Percentiles rank a stretch among this genome's conserved stretches.
phyloP scores from a whole-genome alignment of 2,888 invertebrate genomes.

The Geotrupes spiniger region DNA sequence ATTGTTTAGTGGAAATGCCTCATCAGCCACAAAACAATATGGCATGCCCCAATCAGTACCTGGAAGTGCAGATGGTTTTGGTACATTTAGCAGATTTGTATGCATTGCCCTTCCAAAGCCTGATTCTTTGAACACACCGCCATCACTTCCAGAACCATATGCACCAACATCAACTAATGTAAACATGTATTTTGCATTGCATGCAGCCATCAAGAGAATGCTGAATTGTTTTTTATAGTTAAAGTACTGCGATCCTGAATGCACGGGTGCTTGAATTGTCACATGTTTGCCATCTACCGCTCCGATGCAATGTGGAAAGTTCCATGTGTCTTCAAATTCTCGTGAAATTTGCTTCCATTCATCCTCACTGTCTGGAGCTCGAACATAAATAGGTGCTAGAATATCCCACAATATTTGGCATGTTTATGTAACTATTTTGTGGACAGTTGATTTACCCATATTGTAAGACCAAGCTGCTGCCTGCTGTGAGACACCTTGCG shows the following conservation, averaged over 20 bases:
- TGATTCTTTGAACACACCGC: slow-evolving; percentile 12
- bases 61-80: not conserved
- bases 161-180: slow-evolving; percentile 13
- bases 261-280: slow-evolving; percentile 12
- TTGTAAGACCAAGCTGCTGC: slow-evolving; percentile 13
- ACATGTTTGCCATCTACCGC: slow-evolving; percentile 9
- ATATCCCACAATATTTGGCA: slow-evolving; percentile 12
- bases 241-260: slow-evolving; percentile 13
- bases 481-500: slow-evolving; percentile 13
- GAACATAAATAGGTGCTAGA: slow-evolving; percentile 12
- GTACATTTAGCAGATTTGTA: not conserved
- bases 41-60: not conserved
- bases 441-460: slow-evolving; percentile 13
- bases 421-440: slow-evolving; percentile 13
- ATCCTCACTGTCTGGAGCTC: slow-evolving; percentile 8
- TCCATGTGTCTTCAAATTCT: slow-evolving; percentile 9
- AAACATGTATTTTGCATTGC: slow-evolving; percentile 13
- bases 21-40: not conserved
- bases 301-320: too few relatives aligned
- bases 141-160: slow-evolving; percentile 12
- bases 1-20: not conserved
- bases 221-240: slow-evolving; percentile 17
- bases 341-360: slow-evolving; percentile 14
- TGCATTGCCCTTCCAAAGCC: too few relatives aligned
- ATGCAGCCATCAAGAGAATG: slow-evolving; percentile 10